A percentile compares a stretch with the other conserved stretches of the same genome.
Evolutionary conservation across 2,113 vertebrate genomes (phyloP).

Genomic region (Datnioides undecimradiatus): DNA sequence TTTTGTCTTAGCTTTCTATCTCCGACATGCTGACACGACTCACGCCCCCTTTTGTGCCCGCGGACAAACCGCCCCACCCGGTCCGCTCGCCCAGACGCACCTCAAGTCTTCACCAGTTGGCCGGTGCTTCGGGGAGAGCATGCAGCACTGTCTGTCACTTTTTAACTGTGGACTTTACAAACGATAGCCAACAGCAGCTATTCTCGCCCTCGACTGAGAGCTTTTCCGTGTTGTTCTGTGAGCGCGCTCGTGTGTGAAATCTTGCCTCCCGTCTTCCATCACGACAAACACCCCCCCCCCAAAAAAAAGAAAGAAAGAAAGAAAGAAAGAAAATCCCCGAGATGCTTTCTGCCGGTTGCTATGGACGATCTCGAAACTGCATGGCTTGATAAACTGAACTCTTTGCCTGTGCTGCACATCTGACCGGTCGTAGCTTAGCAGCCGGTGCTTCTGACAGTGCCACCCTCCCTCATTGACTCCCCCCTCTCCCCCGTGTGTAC

Average conservation of each 20-base stretch:
- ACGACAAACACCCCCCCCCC: too few relatives aligned
- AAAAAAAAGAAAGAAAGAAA: too few relatives aligned
- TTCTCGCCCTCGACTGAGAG: conserved; percentile 53
- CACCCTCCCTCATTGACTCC: not conserved
- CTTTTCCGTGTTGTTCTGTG: conserved; percentile 38
- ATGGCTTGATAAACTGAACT: conserved; percentile 63
- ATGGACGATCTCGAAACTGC: conserved; percentile 79
- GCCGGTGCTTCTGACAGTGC: conserved; percentile 61
- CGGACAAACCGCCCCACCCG: conserved; percentile 21
- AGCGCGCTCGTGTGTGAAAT: conserved; percentile 47
- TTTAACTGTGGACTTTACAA: conserved; percentile 58
- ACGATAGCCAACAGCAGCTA: conserved; percentile 68
- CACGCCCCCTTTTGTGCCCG: conserved; percentile 23
- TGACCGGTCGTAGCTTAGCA: conserved; percentile 79
- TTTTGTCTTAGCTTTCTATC: not conserved
- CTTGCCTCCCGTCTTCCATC: conserved; percentile 53
- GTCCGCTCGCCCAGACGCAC: conserved; percentile 31
- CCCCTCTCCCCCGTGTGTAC: not conserved
- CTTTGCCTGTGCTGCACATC: conserved; percentile 67
- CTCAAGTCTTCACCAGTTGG: conserved; percentile 52
- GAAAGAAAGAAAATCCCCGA: too few relatives aligned
- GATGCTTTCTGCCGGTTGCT: conserved; percentile 72
- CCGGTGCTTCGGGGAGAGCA: conserved; percentile 66
- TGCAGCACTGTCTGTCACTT: conserved; percentile 61
- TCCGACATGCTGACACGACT: not conserved